Conservation (phyloP, 53 echinoderm and acorn worm genomes). For the Mesocentrotus franciscanus region DNA sequence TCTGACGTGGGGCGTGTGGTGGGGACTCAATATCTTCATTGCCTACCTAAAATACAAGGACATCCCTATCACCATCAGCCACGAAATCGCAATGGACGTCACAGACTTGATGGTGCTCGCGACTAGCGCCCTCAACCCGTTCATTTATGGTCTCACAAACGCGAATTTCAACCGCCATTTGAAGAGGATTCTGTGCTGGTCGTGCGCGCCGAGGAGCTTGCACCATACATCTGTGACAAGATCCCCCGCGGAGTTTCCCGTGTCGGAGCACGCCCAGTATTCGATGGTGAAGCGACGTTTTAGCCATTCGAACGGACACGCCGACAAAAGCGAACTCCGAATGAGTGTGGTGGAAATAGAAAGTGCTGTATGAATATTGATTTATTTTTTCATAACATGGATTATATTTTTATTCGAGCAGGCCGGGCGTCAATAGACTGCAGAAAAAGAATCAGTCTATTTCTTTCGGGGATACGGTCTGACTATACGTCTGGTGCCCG, state of each 20-base stretch:
- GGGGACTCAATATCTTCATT: constrained; percentile 33
- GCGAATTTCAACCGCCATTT: constrained; percentile 55
- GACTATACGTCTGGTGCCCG: too few species aligned
- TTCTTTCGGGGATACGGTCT: too few species aligned
- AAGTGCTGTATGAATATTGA: neutral
- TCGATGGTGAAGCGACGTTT: constrained; percentile 1
- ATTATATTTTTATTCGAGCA: too few species aligned
- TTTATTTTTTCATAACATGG: too few species aligned
- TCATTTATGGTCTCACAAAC: constrained; percentile 52
- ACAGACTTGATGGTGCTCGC: constrained; percentile 35
- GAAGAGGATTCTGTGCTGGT: constrained; percentile 48
- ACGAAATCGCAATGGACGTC: constrained; percentile 6
- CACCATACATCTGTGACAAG: neutral
- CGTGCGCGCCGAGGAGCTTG: constrained; percentile 33
- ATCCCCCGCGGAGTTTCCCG: neutral
- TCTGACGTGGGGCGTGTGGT: constrained; percentile 49
- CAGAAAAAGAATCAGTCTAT: too few species aligned
- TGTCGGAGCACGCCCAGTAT: neutral
- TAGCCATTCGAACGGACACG: constrained; percentile 15
- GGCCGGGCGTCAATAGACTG: too few species aligned
- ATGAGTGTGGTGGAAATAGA: neutral
- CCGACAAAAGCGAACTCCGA: neutral
- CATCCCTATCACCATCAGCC: neutral
- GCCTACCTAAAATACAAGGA: neutral
- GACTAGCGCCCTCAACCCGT: constrained; percentile 43